phyloP scores from a whole-genome alignment of 2,797 vertebrate species.

The Moxostoma hubbsi region DNA sequence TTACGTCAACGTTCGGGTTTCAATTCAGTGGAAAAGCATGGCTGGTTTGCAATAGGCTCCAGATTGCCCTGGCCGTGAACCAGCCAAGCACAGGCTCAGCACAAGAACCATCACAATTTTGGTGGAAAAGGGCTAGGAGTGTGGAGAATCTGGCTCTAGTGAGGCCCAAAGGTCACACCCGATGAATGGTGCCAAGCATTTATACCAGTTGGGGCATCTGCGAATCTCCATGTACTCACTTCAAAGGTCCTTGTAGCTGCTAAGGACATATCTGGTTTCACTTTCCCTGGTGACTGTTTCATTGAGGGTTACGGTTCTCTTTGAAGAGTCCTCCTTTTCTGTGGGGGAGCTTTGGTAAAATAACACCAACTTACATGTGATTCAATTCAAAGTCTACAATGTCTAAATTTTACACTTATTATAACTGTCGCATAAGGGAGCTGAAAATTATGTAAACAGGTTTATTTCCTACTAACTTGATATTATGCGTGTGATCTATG shows the following conservation, averaged over 20 bases:
- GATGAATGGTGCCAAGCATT: neutral
- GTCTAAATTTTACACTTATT: conserved; percentile 3
- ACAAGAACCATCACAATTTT: too few relatives aligned
- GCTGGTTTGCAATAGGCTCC: too few relatives aligned
- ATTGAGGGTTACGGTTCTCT: conserved; percentile 31
- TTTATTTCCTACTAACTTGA: neutral
- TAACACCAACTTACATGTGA: conserved; percentile 62
- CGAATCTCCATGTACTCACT: conserved; percentile 33
- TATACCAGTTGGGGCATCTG: neutral
- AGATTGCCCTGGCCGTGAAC: too few relatives aligned
- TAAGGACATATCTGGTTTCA: conserved; percentile 47
- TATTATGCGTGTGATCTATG: conserved; percentile 21
- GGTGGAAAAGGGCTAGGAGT: neutral
- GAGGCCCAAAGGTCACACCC: neutral
- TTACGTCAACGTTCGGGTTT: too few relatives aligned
- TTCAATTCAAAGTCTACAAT: conserved; percentile 24
- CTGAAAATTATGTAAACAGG: neutral
- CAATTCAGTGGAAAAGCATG: too few relatives aligned
- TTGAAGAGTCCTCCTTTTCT: conserved; percentile 46
- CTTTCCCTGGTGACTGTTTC: conserved; percentile 42
- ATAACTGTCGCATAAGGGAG: neutral
- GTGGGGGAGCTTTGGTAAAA: conserved; percentile 67
- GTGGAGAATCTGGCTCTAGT: neutral
- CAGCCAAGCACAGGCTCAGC: too few relatives aligned
- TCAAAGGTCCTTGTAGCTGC: neutral